Base-by-base conservation (phyloP, 2,797 vertebrate genomes). In the Rhinoraja longicauda region DNA sequence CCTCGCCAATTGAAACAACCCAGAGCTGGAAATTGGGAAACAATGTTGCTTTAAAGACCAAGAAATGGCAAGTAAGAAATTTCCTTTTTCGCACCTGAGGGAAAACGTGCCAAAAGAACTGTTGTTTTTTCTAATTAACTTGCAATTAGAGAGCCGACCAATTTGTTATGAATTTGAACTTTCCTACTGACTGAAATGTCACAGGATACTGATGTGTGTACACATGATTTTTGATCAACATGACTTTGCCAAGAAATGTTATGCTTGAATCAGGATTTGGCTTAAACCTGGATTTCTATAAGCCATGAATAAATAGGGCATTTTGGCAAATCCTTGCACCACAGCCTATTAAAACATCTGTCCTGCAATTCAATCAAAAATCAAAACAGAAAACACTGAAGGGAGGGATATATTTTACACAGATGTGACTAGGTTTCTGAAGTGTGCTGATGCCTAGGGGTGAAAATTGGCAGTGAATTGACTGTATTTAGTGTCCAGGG, bases 151-250 rank as follows among this genome's bases (percentile, higher is more conserved):
- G 84, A 67, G 67, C 32, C 67, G 59, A 32, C n/a, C 62, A 36
- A 67, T 67, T 64, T 88, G n/a, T 88, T 67, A 36, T 88, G 62
- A 67, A 36, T 67, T 36, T 88, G n/a, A 88, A 67, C 59, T 32
- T 88, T 88, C n/a, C 64, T 88, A 36, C 59, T 88, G 62, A 67
- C 59, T 67, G 59, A 67, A 88, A 67, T 88, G 84, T 36, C 59
- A 88, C 84, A 88, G 84, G 84, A 36, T 67, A 67, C 84, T 36
- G 62, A 36, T 21, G 62, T 36, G 62, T 36, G n/a, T 36, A 36
- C 62, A 88, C n/a, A 36, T 88, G 84, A 88, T 88, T 88, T 88
- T 62, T 88, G 84, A 88, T 88, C 88, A 88, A 88, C 84, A 36
- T 17, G 64, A 67, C 59, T 67, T 88, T 88, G 59, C 84, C 62